Conservation (phyloP, 2,797 vertebrate genomes). For the Halcyon smyrnensis region DNA sequence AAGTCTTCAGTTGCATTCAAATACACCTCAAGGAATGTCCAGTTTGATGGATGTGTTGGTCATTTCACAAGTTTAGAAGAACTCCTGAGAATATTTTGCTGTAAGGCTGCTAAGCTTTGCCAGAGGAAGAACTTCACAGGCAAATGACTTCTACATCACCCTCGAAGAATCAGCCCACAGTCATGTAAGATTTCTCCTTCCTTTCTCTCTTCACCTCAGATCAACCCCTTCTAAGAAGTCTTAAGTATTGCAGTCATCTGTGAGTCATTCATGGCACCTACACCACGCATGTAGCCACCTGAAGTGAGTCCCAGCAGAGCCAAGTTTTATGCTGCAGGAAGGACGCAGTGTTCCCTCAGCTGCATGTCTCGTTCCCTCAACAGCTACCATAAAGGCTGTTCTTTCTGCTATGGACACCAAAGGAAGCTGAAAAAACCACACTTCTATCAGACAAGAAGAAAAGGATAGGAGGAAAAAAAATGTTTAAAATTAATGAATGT, state of each 20-base stretch:
- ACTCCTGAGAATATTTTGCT: neutral
- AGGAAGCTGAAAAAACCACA: neutral
- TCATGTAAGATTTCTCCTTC: neutral
- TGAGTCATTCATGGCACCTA: neutral
- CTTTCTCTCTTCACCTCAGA: neutral
- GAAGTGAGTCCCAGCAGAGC: neutral
- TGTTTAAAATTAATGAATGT: neutral
- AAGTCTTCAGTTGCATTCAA: neutral
- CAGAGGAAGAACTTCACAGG: neutral
- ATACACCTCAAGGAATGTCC: neutral
- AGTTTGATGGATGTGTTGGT: neutral
- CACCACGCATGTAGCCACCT: neutral
- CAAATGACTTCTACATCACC: neutral
- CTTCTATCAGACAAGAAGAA: neutral
- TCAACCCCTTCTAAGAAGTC: neutral
- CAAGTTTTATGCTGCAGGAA: neutral
- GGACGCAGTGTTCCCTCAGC: neutral
- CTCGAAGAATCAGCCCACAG: neutral
- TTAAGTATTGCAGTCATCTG: neutral
- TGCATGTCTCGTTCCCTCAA: rapidly evolving
- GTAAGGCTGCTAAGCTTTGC: neutral
- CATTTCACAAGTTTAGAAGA: neutral
- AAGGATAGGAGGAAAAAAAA: rapidly evolving
- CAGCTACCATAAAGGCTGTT: neutral
- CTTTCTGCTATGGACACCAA: neutral